Conservation (phyloP, 1,140 invertebrate genomes). For the Antheraea mylitta region DNA sequence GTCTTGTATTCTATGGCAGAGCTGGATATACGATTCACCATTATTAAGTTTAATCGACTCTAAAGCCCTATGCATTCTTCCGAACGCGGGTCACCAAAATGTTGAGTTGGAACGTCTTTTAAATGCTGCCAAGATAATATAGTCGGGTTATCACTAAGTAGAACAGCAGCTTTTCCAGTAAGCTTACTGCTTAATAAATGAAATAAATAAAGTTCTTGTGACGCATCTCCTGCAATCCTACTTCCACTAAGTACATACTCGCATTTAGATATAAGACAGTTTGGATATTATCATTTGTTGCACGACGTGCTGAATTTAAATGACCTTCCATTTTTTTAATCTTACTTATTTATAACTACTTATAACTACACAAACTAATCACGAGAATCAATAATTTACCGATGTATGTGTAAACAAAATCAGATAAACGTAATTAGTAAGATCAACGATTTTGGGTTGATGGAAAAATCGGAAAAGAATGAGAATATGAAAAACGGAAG, state of each 20-base stretch:
- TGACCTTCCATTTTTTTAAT: not conserved
- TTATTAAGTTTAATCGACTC: constrained; percentile 14
- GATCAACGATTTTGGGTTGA: not conserved
- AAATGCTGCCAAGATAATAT: constrained; percentile 6
- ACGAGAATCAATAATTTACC: not conserved
- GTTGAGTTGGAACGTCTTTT: constrained; percentile 12
- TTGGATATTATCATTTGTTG: not conserved
- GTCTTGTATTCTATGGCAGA: constrained; percentile 12
- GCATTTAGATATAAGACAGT: constrained; percentile 11
- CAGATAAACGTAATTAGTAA: not conserved
- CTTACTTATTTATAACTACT: not conserved
- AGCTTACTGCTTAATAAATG: constrained; percentile 7
- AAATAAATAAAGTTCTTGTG: not conserved
- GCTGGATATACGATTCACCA: constrained; percentile 13
- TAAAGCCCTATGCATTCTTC: constrained; percentile 14
- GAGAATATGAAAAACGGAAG: not conserved
- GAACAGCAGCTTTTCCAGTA: constrained; percentile 12
- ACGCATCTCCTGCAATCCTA: not conserved
- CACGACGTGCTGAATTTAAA: not conserved
- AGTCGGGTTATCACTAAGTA: constrained; percentile 15
- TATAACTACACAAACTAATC: not conserved
- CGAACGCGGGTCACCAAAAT: constrained; percentile 18
- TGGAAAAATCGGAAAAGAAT: not conserved
- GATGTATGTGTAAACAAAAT: not conserved
- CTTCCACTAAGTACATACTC: constrained; percentile 15